These are phyloP conservation scores for Ophonus ardosiacus DNA, from an alignment of 2,888 invertebrate species.

Conservation along the genomic window DNA sequence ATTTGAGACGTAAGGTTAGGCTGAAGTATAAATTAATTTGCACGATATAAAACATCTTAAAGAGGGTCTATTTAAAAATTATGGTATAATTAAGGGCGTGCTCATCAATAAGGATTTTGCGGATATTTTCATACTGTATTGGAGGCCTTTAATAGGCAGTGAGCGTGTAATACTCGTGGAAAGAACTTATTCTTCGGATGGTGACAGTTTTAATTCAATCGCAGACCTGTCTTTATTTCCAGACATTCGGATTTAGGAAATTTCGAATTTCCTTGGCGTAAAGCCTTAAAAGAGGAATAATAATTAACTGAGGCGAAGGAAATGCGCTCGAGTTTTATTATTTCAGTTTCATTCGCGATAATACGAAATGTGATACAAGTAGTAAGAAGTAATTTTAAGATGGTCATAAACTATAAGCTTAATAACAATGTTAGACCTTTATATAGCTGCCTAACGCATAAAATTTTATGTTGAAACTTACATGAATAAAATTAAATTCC, in stretches of 20 bases:
- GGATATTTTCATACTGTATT: neutral
- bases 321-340: neutral
- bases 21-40: neutral
- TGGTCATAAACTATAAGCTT: conserved; percentile 40
- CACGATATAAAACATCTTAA: neutral
- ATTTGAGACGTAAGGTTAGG: neutral
- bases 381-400: conserved; percentile 44
- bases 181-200: neutral
- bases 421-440: conserved; percentile 47
- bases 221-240: neutral
- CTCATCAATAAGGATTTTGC: neutral
- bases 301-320: neutral
- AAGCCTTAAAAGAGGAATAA: neutral
- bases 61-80: neutral
- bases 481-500: conserved; percentile 48
- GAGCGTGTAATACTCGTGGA: conserved; percentile 1
- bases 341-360: neutral
- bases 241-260: conserved; percentile 17
- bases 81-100: neutral
- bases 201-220: neutral
- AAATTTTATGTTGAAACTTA: conserved; percentile 43
- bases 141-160: neutral
- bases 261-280: neutral
- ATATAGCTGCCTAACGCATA: conserved; percentile 32
- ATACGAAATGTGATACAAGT: conserved; percentile 12